phyloP scores from a whole-genome alignment of 1,140 invertebrate genomes.

The Phymastichus coffea region DNA sequence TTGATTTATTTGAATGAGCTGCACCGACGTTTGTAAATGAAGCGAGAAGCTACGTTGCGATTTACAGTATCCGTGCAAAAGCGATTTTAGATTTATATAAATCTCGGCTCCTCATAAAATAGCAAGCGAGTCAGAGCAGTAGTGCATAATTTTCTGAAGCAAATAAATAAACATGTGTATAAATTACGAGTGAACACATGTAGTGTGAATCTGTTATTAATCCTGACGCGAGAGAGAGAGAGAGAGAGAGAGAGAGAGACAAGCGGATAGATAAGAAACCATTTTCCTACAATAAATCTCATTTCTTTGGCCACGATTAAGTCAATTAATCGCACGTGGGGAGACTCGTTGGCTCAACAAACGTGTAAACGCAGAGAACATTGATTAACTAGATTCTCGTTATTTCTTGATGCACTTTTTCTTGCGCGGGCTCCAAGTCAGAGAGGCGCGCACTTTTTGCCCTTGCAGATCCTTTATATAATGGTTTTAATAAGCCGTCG shows the following conservation, averaged over 20 bases:
- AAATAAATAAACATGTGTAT: neutral
- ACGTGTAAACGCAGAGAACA: neutral
- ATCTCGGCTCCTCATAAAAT: too few species aligned
- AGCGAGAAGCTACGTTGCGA: too few species aligned
- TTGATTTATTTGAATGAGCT: too few species aligned
- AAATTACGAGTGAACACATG: neutral
- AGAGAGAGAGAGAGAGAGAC: too few species aligned
- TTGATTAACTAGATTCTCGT: constrained; percentile 20
- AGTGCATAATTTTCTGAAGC: too few species aligned
- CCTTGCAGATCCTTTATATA: too few species aligned
- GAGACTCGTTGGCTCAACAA: constrained; percentile 7
- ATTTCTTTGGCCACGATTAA: constrained; percentile 11
- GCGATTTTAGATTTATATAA: too few species aligned
- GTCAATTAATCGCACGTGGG: constrained; percentile 8
- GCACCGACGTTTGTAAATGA: too few species aligned
- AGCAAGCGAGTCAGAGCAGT: too few species aligned
- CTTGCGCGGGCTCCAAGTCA: neutral
- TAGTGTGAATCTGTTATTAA: constrained; percentile 1
- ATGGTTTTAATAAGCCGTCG: too few species aligned
- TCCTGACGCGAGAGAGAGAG: too few species aligned
- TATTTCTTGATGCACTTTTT: constrained; percentile 22
- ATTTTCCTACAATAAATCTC: constrained; percentile 15
- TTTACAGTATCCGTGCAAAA: too few species aligned
- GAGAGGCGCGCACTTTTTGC: neutral
- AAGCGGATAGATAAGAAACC: constrained; percentile 8